Percentiles rank a stretch among this genome's conserved stretches.
phyloP scores from a whole-genome alignment of 2,888 invertebrate species.

The Ochropleura plecta region DNA sequence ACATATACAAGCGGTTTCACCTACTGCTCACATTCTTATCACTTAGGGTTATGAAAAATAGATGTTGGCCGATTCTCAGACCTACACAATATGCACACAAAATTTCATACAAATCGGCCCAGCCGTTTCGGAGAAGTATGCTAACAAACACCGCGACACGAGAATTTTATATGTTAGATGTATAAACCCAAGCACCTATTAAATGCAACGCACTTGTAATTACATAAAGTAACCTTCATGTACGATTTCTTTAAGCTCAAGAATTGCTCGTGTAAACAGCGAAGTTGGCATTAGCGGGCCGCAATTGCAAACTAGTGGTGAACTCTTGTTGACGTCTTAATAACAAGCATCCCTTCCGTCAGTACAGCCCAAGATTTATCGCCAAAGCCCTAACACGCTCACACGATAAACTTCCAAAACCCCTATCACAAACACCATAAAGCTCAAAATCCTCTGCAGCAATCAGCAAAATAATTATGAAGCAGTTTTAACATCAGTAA shows the following conservation, averaged over 20 bases:
- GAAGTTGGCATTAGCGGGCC: conserved; percentile 61
- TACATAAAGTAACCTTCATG: conserved; percentile 50
- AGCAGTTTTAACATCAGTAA: conserved; percentile 51
- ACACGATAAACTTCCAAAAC: conserved; percentile 42
- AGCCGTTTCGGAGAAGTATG: no score
- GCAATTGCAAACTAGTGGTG: conserved; percentile 64
- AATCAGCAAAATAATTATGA: conserved; percentile 43
- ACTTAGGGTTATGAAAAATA: no score
- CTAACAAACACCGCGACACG: no score
- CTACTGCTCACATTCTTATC: no score
- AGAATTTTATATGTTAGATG: neutral
- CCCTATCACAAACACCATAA: conserved; percentile 32
- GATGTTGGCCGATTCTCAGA: no score
- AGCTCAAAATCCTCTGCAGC: conserved; percentile 28
- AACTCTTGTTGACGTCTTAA: conserved; percentile 77
- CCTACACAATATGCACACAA: no score
- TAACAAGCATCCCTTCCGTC: conserved; percentile 73
- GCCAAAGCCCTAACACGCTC: conserved; percentile 43
- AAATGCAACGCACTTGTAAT: conserved; percentile 47
- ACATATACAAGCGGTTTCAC: no score
- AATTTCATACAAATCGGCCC: no score
- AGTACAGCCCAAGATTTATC: conserved; percentile 71
- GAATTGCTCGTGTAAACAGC: conserved; percentile 55
- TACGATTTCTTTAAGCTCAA: conserved; percentile 48
- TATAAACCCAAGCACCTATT: conserved; percentile 28